These are phyloP conservation scores for Bombus polaris DNA, from an alignment of 1,140 invertebrate genomes.

Conservation along the genomic window DNA sequence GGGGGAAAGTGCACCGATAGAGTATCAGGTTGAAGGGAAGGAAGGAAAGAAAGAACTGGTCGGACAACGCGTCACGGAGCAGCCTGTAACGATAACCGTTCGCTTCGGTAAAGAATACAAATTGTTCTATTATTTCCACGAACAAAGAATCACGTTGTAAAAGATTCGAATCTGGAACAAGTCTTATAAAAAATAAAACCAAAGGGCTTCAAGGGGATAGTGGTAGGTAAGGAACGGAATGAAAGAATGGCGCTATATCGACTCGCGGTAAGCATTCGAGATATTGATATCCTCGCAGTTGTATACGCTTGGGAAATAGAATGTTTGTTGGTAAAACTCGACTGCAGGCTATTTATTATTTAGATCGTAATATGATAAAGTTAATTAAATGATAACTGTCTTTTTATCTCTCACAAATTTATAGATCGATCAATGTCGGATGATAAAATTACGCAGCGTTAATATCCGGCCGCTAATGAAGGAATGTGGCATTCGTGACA, in stretches of 20 bases:
- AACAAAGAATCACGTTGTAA: constrained; percentile 10
- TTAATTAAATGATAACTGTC: not conserved
- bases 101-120: constrained; percentile 39
- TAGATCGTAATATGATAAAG: not conserved
- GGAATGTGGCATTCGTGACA: not conserved
- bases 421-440: not conserved
- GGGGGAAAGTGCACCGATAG: not conserved
- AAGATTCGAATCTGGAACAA: constrained; percentile 29
- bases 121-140: constrained; percentile 41
- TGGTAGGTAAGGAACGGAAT: not conserved
- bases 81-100: constrained; percentile 16
- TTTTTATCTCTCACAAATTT: not conserved
- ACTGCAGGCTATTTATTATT: not conserved
- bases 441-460: not conserved
- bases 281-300: not conserved
- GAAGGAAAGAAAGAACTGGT: not conserved
- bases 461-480: not conserved
- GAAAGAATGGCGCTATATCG: not conserved
- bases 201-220: not conserved
- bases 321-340: not conserved
- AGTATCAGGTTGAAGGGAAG: not conserved
- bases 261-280: constrained; percentile 6
- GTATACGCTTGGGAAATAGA: not conserved
- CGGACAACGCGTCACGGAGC: not conserved
- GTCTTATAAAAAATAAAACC: constrained; percentile 47